Percentiles rank a stretch among this genome's conserved stretches.
phyloP scores from a whole-genome alignment of 2,888 invertebrate genomes.

The Hypomecis atomaria region DNA sequence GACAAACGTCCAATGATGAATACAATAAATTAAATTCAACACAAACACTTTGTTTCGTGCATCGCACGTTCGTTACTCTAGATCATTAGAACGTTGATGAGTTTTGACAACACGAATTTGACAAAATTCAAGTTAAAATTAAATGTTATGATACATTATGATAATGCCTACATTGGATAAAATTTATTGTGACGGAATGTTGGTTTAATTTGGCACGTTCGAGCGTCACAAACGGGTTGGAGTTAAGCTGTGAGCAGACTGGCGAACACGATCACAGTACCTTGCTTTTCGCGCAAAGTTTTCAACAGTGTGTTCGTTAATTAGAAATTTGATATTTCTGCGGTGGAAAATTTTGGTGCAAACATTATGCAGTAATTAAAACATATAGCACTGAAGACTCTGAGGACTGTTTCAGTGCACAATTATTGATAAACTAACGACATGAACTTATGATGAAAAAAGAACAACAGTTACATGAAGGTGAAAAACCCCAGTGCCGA shows the following conservation, averaged over 20 bases:
- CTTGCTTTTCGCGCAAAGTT: constrained; percentile 2
- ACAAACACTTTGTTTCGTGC: too few species aligned
- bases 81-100: too few species aligned
- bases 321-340: not conserved
- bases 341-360: not conserved
- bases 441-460: too few species aligned
- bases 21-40: too few species aligned
- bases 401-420: not conserved
- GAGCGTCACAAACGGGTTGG: constrained; percentile 62
- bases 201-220: constrained; percentile 70
- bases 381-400: not conserved
- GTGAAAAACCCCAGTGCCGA: too few species aligned
- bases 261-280: constrained; percentile 5
- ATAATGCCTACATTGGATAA: constrained; percentile 47
- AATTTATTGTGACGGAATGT: constrained; percentile 62
- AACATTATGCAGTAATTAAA: not conserved
- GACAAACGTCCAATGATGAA: too few species aligned
- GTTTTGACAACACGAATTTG: not conserved
- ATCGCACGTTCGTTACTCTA: too few species aligned
- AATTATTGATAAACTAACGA: too few species aligned
- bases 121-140: not conserved
- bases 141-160: constrained; percentile 38
- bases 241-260: constrained; percentile 25
- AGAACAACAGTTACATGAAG: too few species aligned
- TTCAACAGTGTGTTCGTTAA: not conserved